phyloP scores from a whole-genome alignment of 2,797 vertebrate species.

The Catharus ustulatus region DNA sequence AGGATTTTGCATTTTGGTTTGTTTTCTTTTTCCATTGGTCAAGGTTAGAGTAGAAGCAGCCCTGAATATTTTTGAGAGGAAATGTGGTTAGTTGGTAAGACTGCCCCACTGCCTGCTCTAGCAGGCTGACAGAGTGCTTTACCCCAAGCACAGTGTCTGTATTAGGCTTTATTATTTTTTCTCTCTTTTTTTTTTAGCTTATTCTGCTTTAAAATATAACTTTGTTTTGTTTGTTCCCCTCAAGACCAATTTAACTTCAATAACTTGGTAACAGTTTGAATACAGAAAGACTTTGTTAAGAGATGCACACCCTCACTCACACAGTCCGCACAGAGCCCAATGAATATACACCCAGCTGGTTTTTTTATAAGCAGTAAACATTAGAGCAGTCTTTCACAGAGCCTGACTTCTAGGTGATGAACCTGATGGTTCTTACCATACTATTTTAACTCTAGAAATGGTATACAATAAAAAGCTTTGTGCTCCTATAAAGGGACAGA shows the following conservation, averaged over 20 bases:
- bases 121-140: not conserved
- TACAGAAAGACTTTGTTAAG: constrained; percentile 50
- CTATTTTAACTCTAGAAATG: constrained; percentile 30
- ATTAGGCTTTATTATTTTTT: not conserved
- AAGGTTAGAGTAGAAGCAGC: not conserved
- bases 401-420: not conserved
- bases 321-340: fast-evolving
- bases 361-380: constrained; percentile 37
- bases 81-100: not conserved
- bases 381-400: not conserved
- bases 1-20: not conserved
- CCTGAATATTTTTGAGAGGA: not conserved
- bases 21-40: not conserved
- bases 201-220: constrained; percentile 39
- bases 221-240: constrained; percentile 37
- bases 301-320: constrained; percentile 18
- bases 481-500: not conserved
- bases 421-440: not conserved
- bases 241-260: constrained; percentile 47
- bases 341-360: not conserved
- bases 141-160: not conserved
- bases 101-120: not conserved
- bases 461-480: not conserved
- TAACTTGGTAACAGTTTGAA: constrained; percentile 29
- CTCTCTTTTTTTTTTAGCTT: not conserved